Evolutionary conservation across 2,888 invertebrate species (phyloP).

Genomic region (Polia nebulosa): DNA sequence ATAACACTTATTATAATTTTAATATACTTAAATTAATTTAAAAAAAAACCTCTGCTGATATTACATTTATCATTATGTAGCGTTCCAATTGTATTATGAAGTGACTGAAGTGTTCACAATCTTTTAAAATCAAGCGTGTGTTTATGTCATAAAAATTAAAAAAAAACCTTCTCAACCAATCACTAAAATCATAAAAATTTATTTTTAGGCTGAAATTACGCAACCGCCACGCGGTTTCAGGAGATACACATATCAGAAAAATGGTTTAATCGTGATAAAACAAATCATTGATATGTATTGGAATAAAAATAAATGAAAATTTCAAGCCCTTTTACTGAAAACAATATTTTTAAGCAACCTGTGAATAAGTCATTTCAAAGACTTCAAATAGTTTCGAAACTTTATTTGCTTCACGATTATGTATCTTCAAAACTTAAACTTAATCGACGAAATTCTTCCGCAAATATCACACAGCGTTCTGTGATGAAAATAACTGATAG

Average conservation of each 20-base stretch:
- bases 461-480: background rate
- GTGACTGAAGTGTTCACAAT: background rate
- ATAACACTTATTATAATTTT: background rate
- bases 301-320: background rate
- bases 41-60: no score
- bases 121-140: background rate
- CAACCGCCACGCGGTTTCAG: conserved; percentile 35
- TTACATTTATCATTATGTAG: background rate
- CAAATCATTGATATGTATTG: background rate
- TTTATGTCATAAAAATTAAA: background rate
- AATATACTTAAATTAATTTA: no score
- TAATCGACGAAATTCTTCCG: fast-evolving
- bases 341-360: background rate
- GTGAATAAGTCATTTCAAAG: conserved; percentile 3
- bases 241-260: background rate
- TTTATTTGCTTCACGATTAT: conserved; percentile 25
- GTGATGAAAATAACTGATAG: background rate
- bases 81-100: background rate
- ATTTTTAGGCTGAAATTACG: conserved; percentile 39
- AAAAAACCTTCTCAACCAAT: no score
- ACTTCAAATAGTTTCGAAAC: conserved; percentile 42
- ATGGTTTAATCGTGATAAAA: background rate
- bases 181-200: background rate
- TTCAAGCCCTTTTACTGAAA: fast-evolving
- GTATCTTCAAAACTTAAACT: conserved; percentile 29